Percentiles rank a stretch among this genome's conserved stretches.
Conservation (phyloP, 2,113 vertebrate genomes). For the Tragulus kanchil region DNA sequence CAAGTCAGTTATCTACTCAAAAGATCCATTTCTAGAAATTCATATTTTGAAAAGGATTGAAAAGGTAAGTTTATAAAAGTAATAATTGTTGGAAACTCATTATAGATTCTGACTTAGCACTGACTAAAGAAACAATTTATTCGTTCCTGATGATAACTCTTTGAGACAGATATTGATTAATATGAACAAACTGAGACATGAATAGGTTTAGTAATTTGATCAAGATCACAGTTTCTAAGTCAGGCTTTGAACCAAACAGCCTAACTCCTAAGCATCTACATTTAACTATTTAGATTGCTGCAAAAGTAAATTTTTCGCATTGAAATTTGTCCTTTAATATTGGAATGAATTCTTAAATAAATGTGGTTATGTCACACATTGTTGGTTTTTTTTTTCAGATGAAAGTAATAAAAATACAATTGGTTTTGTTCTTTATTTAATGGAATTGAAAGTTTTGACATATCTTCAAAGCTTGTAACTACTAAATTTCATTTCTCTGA, state of each 20-base stretch:
- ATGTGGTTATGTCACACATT: background rate
- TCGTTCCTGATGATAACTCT: background rate
- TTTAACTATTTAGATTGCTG: background rate
- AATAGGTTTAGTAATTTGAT: background rate
- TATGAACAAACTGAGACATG: background rate
- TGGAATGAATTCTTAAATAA: background rate
- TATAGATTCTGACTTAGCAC: background rate
- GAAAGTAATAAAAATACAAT: too few species aligned
- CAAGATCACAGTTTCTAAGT: background rate
- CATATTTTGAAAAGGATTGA: background rate
- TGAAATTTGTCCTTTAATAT: background rate
- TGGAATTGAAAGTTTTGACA: too few species aligned
- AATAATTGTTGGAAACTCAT: background rate
- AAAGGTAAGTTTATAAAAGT: background rate
- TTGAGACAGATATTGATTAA: background rate
- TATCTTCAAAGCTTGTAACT: too few species aligned
- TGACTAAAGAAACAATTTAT: background rate
- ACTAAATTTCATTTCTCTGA: too few species aligned
- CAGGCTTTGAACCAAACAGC: background rate
- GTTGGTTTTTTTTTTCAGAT: too few species aligned
- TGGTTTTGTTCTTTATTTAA: too few species aligned
- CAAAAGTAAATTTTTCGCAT: background rate
- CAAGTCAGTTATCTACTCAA: too few species aligned
- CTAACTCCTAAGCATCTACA: background rate
- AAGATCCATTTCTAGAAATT: constrained; percentile 1